Evolutionary conservation across 1,140 invertebrate genomes (phyloP).

Genomic region (Caerostris extrusa): DNA sequence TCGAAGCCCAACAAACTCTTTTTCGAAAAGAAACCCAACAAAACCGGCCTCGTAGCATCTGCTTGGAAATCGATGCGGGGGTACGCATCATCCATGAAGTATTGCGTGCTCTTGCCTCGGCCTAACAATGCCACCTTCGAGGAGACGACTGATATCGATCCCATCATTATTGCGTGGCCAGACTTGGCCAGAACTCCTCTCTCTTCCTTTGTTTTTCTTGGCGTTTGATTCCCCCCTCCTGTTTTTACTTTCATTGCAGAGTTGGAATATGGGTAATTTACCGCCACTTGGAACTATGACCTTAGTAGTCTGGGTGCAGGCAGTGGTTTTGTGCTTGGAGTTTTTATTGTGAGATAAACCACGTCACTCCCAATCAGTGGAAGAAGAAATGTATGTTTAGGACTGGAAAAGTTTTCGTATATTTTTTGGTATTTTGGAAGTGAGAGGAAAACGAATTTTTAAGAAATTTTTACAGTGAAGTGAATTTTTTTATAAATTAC

Average conservation of each 20-base stretch:
- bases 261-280: not conserved
- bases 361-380: not conserved
- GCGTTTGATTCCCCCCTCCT: too few species aligned
- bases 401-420: too few species aligned
- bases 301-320: not conserved
- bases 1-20: not conserved
- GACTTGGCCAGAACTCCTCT: not conserved
- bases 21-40: not conserved
- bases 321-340: not conserved
- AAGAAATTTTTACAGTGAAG: too few species aligned
- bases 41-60: not conserved
- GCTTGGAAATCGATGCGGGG: slow-evolving; percentile 49
- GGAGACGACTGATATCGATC: slow-evolving; percentile 26
- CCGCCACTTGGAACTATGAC: slow-evolving; percentile 2
- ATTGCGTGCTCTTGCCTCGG: slow-evolving; percentile 6
- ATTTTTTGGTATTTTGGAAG: too few species aligned
- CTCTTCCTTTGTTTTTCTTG: slow-evolving; percentile 44
- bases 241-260: not conserved
- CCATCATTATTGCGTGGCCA: slow-evolving; percentile 32
- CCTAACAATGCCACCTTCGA: slow-evolving; percentile 34
- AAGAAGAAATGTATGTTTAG: too few species aligned
- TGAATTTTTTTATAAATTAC: too few species aligned
- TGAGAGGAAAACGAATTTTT: too few species aligned
- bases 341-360: not conserved
- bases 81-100: slow-evolving; percentile 48